A percentile compares a stretch with the other conserved stretches of the same genome.
Conservation (phyloP, 2,113 vertebrate species). For the Vulpes vulpes region DNA sequence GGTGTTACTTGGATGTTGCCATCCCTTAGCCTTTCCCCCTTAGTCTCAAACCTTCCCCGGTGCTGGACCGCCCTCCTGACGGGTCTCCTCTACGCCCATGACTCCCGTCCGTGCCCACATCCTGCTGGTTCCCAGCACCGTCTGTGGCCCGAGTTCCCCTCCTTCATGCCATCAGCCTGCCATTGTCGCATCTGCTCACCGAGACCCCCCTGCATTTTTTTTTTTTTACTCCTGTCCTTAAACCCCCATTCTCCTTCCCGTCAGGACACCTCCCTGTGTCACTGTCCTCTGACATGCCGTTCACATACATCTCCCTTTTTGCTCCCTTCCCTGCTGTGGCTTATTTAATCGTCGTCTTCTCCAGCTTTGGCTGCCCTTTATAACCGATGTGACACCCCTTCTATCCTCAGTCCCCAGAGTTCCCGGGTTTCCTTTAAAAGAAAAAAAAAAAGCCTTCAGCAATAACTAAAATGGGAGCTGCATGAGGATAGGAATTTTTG, state of each 20-base stretch:
- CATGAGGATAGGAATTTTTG: not conserved
- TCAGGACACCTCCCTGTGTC: not conserved
- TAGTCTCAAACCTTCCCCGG: not conserved
- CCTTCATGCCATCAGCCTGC: not conserved
- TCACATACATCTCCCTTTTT: not conserved
- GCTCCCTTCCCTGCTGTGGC: not conserved
- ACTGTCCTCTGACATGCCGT: not conserved
- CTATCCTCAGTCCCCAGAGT: not conserved
- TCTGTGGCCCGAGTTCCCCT: not conserved
- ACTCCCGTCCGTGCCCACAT: not conserved
- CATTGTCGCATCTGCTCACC: not conserved
- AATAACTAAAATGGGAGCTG: not conserved
- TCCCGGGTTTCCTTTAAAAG: not conserved
- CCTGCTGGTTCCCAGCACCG: not conserved
- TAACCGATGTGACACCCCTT: not conserved
- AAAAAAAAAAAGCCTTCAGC: not conserved
- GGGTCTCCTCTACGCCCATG: not conserved
- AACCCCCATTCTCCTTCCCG: not conserved
- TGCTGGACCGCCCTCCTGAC: not conserved
- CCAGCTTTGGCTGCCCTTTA: not conserved
- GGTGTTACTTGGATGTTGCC: not conserved
- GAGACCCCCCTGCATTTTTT: not conserved
- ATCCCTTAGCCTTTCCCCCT: not conserved
- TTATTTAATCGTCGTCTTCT: not conserved
- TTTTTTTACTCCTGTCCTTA: not conserved